Percentiles rank a stretch among this genome's conserved stretches.
Conservation (phyloP, 2,797 vertebrate genomes). For the Thamnophis elegans region DNA sequence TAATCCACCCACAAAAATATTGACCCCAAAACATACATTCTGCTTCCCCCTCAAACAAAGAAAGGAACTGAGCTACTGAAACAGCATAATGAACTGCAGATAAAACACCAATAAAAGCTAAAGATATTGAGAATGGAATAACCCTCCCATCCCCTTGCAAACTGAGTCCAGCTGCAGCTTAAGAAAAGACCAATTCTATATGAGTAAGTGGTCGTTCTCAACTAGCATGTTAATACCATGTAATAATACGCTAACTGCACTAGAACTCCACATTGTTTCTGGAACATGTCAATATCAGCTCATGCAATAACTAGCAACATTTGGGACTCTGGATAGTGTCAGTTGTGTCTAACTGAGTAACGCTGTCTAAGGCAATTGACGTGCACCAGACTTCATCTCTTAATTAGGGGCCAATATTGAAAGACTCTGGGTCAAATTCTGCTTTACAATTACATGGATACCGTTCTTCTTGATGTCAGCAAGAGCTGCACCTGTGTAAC, state of each 20-base stretch:
- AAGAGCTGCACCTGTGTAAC: constrained; percentile 59
- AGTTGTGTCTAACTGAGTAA: constrained; percentile 76
- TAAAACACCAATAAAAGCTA: constrained; percentile 26
- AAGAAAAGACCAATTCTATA: constrained; percentile 53
- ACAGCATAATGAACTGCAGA: background rate
- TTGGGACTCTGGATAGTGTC: constrained; percentile 73
- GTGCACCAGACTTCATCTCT: constrained; percentile 73
- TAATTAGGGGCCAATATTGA: constrained; percentile 80
- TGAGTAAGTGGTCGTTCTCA: constrained; percentile 61
- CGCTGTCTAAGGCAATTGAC: constrained; percentile 84
- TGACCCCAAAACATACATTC: constrained; percentile 15
- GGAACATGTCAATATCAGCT: constrained; percentile 75
- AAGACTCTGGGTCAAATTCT: constrained; percentile 67
- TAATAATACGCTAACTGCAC: constrained; percentile 62
- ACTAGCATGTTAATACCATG: constrained; percentile 62
- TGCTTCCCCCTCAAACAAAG: background rate
- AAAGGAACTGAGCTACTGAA: background rate
- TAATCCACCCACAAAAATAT: background rate
- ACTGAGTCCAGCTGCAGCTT: constrained; percentile 40
- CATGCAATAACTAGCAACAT: constrained; percentile 73
- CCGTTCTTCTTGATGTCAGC: constrained; percentile 43
- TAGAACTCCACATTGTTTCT: constrained; percentile 66
- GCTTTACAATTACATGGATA: constrained; percentile 55
- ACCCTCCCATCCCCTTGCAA: background rate
- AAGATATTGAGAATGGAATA: background rate